A percentile compares a stretch with the other conserved stretches of the same genome.
Conservation (phyloP, 2,113 vertebrate genomes). For the Nothoprocta perdicaria region DNA sequence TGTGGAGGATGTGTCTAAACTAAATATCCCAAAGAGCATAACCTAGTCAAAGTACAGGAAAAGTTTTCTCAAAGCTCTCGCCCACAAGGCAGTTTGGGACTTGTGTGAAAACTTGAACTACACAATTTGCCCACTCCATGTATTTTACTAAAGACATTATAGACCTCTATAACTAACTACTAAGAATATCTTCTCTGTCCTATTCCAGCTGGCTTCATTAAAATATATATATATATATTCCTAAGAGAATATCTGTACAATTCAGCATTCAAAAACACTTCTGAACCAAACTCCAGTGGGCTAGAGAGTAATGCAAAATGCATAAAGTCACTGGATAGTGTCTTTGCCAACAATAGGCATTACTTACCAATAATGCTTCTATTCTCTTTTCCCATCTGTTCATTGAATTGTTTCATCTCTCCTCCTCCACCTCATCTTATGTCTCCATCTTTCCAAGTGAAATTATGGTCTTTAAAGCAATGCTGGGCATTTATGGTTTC, state of each 20-base stretch:
- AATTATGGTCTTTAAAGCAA: background rate
- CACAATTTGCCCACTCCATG: background rate
- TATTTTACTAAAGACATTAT: background rate
- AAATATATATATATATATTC: background rate
- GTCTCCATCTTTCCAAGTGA: background rate
- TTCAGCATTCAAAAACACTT: background rate
- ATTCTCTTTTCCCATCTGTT: background rate
- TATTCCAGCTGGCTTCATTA: background rate
- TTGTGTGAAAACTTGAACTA: background rate
- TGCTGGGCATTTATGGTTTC: background rate
- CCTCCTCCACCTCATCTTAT: background rate
- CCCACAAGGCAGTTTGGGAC: background rate
- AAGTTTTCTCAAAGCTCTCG: background rate
- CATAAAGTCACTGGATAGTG: background rate
- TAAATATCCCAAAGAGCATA: background rate
- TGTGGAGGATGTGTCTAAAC: background rate
- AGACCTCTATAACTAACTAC: background rate
- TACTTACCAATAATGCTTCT: background rate
- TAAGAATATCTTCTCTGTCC: background rate
- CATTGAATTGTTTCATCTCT: background rate
- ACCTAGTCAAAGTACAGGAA: background rate
- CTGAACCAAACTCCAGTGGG: background rate
- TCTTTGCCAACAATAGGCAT: background rate
- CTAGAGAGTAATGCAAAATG: slow-evolving; percentile 4
- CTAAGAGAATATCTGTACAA: background rate